These are phyloP conservation scores for Paragorgia papillata DNA, from an alignment of 92 coral and sea anemone species.

Conservation along the genomic window DNA sequence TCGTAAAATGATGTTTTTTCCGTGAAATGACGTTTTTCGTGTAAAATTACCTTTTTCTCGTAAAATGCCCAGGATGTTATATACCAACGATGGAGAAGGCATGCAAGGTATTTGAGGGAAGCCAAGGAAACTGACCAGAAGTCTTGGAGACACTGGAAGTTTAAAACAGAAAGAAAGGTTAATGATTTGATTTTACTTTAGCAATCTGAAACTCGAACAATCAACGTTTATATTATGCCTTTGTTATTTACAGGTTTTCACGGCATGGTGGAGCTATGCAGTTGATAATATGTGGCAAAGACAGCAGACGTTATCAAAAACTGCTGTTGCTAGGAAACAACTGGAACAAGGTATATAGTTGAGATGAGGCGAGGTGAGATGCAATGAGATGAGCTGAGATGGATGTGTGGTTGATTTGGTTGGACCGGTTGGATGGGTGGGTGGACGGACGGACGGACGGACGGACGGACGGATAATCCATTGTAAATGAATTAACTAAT, in stretches of 20 bases:
- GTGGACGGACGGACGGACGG: too few species aligned
- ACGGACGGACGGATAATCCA: too few species aligned
- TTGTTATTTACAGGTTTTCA: background rate
- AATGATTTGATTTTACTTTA: background rate
- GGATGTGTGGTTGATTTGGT: too few species aligned
- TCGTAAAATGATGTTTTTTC: too few species aligned
- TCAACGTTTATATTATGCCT: background rate
- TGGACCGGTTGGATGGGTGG: too few species aligned
- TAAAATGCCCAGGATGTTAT: background rate
- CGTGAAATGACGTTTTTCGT: too few species aligned
- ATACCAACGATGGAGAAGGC: slow-evolving; percentile 16
- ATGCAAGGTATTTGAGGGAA: background rate
- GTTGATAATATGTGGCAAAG: slow-evolving; percentile 2
- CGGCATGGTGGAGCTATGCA: slow-evolving; percentile 3
- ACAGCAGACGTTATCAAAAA: background rate
- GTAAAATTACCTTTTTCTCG: too few species aligned
- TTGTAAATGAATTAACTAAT: too few species aligned
- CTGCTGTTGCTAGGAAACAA: background rate
- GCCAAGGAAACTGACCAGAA: background rate
- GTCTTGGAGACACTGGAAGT: slow-evolving; percentile 18
- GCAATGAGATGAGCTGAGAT: too few species aligned
- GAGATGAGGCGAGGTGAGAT: too few species aligned
- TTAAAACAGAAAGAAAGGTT: background rate
- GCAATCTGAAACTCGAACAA: background rate
- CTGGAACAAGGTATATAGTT: slow-evolving; percentile 9